Evolutionary conservation across 2,113 vertebrate genomes (phyloP), one percentile per base, ranked within the genome.

Genomic region (Trichomycterus rosablanca): DNA sequence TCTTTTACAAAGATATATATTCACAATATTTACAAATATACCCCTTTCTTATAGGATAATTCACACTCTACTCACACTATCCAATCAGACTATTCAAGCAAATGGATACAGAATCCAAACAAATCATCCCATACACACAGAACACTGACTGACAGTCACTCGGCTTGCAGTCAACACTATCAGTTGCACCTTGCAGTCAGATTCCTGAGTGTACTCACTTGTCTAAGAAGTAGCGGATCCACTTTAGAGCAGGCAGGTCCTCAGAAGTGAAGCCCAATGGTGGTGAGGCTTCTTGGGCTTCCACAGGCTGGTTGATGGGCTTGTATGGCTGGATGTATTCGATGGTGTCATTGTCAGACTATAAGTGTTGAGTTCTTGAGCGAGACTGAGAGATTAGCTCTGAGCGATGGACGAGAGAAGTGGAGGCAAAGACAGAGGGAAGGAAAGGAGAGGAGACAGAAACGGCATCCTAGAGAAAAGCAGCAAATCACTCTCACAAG

Each of bases 311-410:
- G 75, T 82, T 84, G 84, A 90, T 77, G 57, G 65, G 90, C 87
- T 89, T 89, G 84, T 91, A 88, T 81, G 93, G 82, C 88, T 94
- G 89, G 89, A 94, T 90, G 84, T 84, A 91, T 91, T 90, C 80
- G 80, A 85, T 91, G 86, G 88, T 92, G 88, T 92, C 95, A 95
- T 99, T 92, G 74, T 94, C 90, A 84, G 84, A 86, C 80, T 84
- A 86, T 85, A 90, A 86, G n/a, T 75, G 88, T 88, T 89, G 92
- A 81, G 88, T 32, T 59, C 11, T 54, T 59, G 35, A 46, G 81
- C 75, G 88, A 74, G 78, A 78, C 80, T 76, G 74, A 78, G 76
- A 57, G 61, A 72, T 56, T 51, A 66, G 51, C 74, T 54, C 51
- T 7, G 51, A 59, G 12, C 62, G 58, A 81, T 40, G 46, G 32